Base-by-base conservation (phyloP, 1,140 invertebrate species). In the Battus philenor region DNA sequence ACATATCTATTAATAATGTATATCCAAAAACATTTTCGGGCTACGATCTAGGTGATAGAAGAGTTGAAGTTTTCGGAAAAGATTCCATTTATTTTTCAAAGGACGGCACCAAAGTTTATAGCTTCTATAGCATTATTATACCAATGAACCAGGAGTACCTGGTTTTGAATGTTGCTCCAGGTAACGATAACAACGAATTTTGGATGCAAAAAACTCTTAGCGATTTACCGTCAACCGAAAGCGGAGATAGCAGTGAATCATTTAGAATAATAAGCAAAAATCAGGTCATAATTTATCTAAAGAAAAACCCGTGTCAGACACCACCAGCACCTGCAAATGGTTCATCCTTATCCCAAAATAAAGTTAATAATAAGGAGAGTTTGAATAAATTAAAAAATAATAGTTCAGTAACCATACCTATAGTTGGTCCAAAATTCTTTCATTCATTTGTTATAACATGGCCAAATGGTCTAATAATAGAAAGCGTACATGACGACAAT, bases 401-500 rank as follows among this genome's bases (percentile, higher is more conserved):
- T 5, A 41, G 24, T 27, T 41, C 38, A 29, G 7, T 16, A 15
- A 27, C 16, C 10, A 29, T 34, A 18, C 12, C 43, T 3, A 12
- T 54, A 41, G 54, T 54, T 48, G 62, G 75, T 55, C 41, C 36
- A 11, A 64, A 59, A 47, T 55, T 50, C 15, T 77, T 79, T 51
- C 53, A 80, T 59, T 68, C 70, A 16, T 66, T 88, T 43, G 65
- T 61, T 41, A 58, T 87, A 33, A 88, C 87, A 4, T 87, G 86
- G 78, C 84, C 87, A 1, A 86, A 87, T 44, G 88, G 88, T 1
- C 69, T 87, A 10, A 62, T 86, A 12, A 86, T 88, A 12, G 80
- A 88, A 66, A 77, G 75, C 20, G 64, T 87, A 38, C 59, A 77
- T 43, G 62, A 74, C 50, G 39, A 72, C 18, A 69, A 79, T 56